A percentile compares a stretch with the other conserved stretches of the same genome.
These are phyloP conservation scores for Drosophila tanythrix DNA, from an alignment of 2,888 invertebrate species.

Conservation along the genomic window DNA sequence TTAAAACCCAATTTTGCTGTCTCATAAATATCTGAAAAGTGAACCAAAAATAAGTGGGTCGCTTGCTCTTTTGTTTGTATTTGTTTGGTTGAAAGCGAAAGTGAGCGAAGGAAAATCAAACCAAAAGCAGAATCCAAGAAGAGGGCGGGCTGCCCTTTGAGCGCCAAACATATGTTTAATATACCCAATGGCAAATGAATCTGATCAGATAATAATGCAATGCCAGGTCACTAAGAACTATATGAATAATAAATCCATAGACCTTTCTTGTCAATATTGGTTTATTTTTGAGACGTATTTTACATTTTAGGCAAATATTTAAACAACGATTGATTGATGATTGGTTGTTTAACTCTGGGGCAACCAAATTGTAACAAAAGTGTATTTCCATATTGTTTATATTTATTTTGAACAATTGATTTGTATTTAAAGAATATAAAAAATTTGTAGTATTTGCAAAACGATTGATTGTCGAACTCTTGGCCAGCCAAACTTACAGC, in stretches of 20 bases:
- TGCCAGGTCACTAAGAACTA: neutral
- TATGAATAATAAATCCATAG: neutral
- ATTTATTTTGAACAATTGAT: neutral
- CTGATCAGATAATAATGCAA: neutral
- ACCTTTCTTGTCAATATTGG: neutral
- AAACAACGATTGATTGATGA: neutral
- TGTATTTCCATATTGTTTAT: no score
- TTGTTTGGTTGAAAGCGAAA: constrained; percentile 63
- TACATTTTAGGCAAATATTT: neutral
- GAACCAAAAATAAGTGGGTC: constrained; percentile 69
- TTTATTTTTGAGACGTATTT: neutral
- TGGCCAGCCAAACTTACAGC: no score
- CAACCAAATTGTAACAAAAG: neutral
- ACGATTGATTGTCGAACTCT: no score
- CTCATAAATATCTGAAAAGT: constrained; percentile 45
- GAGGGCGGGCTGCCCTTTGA: constrained; percentile 11
- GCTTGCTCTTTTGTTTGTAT: constrained; percentile 40
- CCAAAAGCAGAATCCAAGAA: constrained; percentile 3
- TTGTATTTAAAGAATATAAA: neutral
- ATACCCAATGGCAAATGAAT: constrained; percentile 31
- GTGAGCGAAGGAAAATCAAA: constrained; percentile 33
- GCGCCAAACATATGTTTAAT: constrained; percentile 2
- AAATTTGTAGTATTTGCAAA: neutral
- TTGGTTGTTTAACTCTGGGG: neutral
- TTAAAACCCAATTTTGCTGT: constrained; percentile 13